These are phyloP conservation scores for Orthosia incerta DNA, from an alignment of 2,888 invertebrate genomes.

Conservation along the genomic window DNA sequence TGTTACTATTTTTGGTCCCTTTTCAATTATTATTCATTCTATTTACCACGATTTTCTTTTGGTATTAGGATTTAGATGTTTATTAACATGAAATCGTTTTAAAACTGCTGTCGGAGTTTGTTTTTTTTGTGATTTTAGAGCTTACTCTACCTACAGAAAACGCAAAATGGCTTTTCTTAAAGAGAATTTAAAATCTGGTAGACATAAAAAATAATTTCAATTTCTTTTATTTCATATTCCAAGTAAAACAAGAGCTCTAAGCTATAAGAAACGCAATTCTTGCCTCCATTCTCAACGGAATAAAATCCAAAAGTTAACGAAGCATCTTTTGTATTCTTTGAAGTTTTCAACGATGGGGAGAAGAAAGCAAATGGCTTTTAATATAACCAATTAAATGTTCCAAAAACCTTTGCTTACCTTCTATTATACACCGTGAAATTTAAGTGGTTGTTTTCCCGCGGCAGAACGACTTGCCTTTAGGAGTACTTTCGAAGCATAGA, in stretches of 20 bases:
- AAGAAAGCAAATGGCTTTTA: conserved; percentile 48
- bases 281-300: conserved; percentile 25
- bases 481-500: no score
- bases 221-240: not conserved
- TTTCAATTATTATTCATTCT: conserved; percentile 48
- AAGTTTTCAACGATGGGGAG: conserved; percentile 43
- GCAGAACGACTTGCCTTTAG: no score
- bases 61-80: not conserved
- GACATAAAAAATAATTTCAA: conserved; percentile 4
- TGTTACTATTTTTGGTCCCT: conserved; percentile 52
- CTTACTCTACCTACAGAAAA: not conserved
- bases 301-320: conserved; percentile 54
- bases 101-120: no score
- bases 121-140: no score
- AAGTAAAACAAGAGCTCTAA: conserved; percentile 6
- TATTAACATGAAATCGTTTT: no score
- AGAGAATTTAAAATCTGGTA: not conserved
- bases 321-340: conserved; percentile 55
- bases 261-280: conserved; percentile 26
- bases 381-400: conserved; percentile 63
- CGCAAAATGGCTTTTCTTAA: not conserved
- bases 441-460: no score
- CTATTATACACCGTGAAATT: no score
- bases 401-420: conserved; percentile 43
- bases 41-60: conserved; percentile 14